Evolutionary conservation across 2,113 vertebrate genomes (phyloP).

Genomic region (Malurus cyaneus): DNA sequence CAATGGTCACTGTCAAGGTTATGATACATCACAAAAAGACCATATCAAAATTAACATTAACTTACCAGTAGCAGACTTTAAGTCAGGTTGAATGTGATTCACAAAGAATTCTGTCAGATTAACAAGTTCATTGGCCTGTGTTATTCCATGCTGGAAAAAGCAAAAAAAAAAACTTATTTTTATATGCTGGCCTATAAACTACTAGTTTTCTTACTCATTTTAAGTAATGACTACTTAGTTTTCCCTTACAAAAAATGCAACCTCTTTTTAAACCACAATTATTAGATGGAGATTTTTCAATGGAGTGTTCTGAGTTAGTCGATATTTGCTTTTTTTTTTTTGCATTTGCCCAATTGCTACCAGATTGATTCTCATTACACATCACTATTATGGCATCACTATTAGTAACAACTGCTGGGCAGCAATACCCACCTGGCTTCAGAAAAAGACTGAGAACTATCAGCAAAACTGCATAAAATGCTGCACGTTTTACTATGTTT

Average conservation of each 20-base stretch:
- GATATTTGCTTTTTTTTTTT: neutral
- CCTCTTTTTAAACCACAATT: neutral
- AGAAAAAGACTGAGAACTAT: neutral
- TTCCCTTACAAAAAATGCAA: neutral
- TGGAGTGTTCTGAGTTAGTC: neutral
- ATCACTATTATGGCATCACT: neutral
- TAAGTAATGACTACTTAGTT: neutral
- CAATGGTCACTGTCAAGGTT: neutral
- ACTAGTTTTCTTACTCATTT: neutral
- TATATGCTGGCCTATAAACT: neutral
- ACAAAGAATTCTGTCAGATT: conserved; percentile 96
- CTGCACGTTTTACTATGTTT: neutral
- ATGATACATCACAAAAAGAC: neutral
- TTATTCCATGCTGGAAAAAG: conserved; percentile 91
- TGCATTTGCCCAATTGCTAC: neutral
- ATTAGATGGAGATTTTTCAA: neutral
- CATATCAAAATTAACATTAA: neutral
- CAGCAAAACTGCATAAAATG: neutral
- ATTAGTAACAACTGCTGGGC: neutral
- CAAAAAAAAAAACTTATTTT: neutral
- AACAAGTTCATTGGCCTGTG: conserved; percentile 97
- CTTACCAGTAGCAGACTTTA: conserved; percentile 91
- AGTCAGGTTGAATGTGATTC: conserved; percentile 92
- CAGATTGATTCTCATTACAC: neutral
- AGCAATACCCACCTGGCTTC: neutral